Percentiles rank a stretch among this genome's conserved stretches.
phyloP scores from a whole-genome alignment of 35 echinoderm and acorn worm genomes.

The Hemicentrotus pulcherrimus region DNA sequence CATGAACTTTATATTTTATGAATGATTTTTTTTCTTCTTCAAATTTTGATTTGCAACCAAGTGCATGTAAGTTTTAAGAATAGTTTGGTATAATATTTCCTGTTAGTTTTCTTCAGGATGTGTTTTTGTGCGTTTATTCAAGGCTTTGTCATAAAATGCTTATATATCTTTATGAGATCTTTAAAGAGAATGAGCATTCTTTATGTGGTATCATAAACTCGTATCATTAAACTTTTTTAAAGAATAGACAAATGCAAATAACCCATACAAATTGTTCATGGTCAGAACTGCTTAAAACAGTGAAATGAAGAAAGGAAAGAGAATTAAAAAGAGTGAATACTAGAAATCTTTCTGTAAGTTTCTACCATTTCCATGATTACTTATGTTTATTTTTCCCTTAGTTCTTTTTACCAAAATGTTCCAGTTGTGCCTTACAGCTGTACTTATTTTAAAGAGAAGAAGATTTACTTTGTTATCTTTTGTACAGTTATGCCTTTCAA shows the following conservation, averaged over 20 bases:
- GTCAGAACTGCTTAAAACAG: background rate
- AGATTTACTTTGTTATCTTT: background rate
- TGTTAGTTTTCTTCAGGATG: background rate
- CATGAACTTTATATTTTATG: background rate
- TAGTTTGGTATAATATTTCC: background rate
- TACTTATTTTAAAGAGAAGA: background rate
- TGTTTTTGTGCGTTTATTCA: background rate
- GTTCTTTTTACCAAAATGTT: background rate
- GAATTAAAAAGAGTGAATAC: background rate
- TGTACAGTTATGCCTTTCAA: background rate
- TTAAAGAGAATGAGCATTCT: background rate
- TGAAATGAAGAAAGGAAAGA: background rate
- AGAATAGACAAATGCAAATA: background rate
- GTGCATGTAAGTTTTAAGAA: conserved; percentile 34
- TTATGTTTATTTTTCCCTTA: background rate
- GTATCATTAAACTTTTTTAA: background rate
- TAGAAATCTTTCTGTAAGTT: background rate
- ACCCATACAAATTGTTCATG: background rate
- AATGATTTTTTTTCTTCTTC: background rate
- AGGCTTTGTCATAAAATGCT: background rate
- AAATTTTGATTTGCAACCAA: background rate
- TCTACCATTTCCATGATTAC: background rate
- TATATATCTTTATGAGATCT: background rate
- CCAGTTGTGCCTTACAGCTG: conserved; percentile 16
- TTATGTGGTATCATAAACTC: background rate